Evolutionary conservation across 2,797 vertebrate species (phyloP).

Genomic region (Xerus rutilus): DNA sequence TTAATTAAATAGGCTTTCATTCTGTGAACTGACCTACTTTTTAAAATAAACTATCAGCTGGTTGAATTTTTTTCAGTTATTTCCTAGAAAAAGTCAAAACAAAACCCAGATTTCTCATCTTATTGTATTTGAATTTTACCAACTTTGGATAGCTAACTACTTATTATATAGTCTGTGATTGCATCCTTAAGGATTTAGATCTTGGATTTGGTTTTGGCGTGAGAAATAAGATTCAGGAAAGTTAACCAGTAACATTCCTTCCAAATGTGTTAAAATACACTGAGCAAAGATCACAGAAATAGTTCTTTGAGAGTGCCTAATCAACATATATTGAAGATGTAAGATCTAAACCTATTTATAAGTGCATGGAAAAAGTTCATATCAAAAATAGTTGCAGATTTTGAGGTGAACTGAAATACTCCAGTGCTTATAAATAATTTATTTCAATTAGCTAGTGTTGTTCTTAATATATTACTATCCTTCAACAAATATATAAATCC

Average conservation of each 20-base stretch:
- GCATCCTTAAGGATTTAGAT: constrained; percentile 46
- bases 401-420: neutral
- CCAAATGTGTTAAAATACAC: neutral
- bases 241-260: neutral
- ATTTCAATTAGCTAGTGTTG: constrained; percentile 40
- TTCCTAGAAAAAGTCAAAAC: constrained; percentile 28
- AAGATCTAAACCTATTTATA: neutral
- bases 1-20: constrained; percentile 73
- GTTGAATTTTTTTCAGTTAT: constrained; percentile 32
- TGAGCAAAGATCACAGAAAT: neutral
- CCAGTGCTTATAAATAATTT: constrained; percentile 1
- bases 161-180: neutral
- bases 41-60: constrained; percentile 66
- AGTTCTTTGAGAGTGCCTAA: neutral
- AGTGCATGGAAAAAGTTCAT: constrained; percentile 43
- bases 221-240: constrained; percentile 17
- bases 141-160: constrained; percentile 48
- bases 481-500: constrained; percentile 48
- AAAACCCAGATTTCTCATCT: constrained; percentile 47
- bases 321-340: neutral
- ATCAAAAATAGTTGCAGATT: constrained; percentile 40
- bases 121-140: constrained; percentile 64
- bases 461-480: constrained; percentile 38
- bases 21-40: constrained; percentile 76
- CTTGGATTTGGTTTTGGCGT: constrained; percentile 28